phyloP scores from a whole-genome alignment of 2,113 vertebrate species.

The Oncorhynchus clarkii region DNA sequence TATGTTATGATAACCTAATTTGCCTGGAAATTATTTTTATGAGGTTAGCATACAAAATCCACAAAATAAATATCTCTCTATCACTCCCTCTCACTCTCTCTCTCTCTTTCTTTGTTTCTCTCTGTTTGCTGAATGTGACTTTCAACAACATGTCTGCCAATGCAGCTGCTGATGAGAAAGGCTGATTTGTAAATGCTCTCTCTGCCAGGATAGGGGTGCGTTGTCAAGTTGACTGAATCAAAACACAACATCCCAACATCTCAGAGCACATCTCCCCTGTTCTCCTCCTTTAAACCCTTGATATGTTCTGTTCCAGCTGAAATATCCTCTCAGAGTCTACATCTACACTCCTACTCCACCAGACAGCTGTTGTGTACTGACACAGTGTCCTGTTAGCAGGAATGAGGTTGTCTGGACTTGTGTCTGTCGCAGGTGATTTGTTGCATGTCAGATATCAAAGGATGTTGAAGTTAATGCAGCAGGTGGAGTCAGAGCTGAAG shows the following conservation, averaged over 20 bases:
- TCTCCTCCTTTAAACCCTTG: neutral
- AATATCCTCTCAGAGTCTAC: neutral
- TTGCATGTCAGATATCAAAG: neutral
- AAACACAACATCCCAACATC: too few relatives aligned
- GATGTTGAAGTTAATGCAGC: conserved; percentile 3
- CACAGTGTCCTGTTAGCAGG: neutral
- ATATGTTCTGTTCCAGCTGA: neutral
- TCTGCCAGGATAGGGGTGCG: neutral
- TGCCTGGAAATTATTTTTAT: too few relatives aligned
- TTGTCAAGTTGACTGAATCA: neutral
- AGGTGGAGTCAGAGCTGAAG: neutral
- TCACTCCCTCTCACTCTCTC: too few relatives aligned
- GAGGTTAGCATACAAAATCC: too few relatives aligned
- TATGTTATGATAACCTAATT: too few relatives aligned
- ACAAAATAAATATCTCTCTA: too few relatives aligned
- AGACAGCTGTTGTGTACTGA: neutral
- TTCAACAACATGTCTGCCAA: neutral
- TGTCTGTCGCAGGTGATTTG: neutral
- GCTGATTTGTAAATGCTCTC: neutral
- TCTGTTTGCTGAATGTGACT: neutral
- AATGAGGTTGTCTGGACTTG: neutral
- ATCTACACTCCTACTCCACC: neutral
- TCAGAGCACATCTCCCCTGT: neutral
- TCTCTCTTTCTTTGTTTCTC: too few relatives aligned
- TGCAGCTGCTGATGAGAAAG: neutral